Evolutionary conservation across 1,140 invertebrate species (phyloP), one percentile per base, ranked within the genome.

Genomic region (Aphelenchoides fujianensis): DNA sequence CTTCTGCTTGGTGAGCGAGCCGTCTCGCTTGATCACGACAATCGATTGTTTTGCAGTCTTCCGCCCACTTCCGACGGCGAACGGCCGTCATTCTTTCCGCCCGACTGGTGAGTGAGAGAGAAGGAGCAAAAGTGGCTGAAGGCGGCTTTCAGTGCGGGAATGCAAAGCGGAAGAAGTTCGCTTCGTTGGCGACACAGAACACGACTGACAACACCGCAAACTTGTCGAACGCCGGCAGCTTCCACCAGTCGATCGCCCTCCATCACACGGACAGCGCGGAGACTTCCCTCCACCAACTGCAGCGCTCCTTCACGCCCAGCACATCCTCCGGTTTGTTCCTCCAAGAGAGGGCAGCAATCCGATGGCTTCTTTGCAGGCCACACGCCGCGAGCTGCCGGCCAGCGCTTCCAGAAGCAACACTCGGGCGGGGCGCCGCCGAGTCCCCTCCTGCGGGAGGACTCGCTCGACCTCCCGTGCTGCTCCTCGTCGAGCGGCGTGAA

Each of bases 11-110:
- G 31, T 48, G 23, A 16, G 41, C 23, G 41, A 48, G 23, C 23
- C 23, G 12, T 48, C 41, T 48, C 41, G 41, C 23, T 48, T 48
- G 23, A n/a, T n/a, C n/a, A 48, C 41, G 23, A 48, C 41, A 48
- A 48, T 48, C 41, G 23, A 12, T 48, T 48, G n/a, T n/a, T n/a
- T n/a, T n/a, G n/a, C n/a, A 48, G 5, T 74, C 71, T 53, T 76
- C 74, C 31, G 77, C 74, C n/a, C 74, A 76, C 54, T 76, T 76
- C 59, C 62, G 74, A n/a, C 79, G 48, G 16, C 35, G 77, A 23
- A 74, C 74, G 16, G 52, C 79, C 34, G 34, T 79, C 23, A 76
- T 76, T 36, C 19, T 76, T 9, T 78, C 63, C 23, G 61, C 74
- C 36, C 63, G 76, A 59, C 64, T 80, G 61, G 77, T 77, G 53